Evolutionary conservation across 2,888 invertebrate genomes (phyloP), one percentile per base, ranked within the genome.

Genomic region (Callimorpha dominula): DNA sequence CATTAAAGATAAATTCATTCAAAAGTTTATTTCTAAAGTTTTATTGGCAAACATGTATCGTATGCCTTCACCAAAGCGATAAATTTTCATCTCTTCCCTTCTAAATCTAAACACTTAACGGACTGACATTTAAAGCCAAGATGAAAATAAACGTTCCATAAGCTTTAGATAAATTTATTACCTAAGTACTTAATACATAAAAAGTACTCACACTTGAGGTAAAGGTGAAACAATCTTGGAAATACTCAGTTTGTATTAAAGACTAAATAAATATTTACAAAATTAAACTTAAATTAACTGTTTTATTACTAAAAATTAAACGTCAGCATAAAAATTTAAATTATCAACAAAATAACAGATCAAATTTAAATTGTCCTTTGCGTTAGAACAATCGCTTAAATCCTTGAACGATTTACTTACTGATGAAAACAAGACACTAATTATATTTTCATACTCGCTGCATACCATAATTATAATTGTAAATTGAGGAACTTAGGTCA

Each of bases 371-470:
- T 70, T 12, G 43, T 57, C 31, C 4, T 40, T 71, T 12, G 57
- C 70, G 62, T 66, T 42, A 67, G 62, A 60, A 62, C 60, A 50
- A 71, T 62, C 66, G 66, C 60, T 60, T 40, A 50, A 60, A n/a
- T 71, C 49, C 66, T 66, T 71, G 71, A 66, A 66, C 66, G 42
- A 46, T 50, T 66, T 60, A 49, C 66, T 66, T 60, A 49, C 66
- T 31, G 46, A 70, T 60, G 15, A 50, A 54, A 50, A 62, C n/a
- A 67, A 60, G 42, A 60, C 43, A 46, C 17, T 60, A 68, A 60
- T 60, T 68, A 46, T 54, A 60, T 60, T 60, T 12, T 60, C 42
- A 50, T 60, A 65, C 70, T 57, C 15, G 64, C n/a, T 71, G 14
- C 40, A 46, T 12, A 65, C 40, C 40, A 64, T 52, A 70, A 63